These are phyloP conservation scores for Scatophagus argus DNA, from an alignment of 2,113 vertebrate genomes.

Conservation along the genomic window DNA sequence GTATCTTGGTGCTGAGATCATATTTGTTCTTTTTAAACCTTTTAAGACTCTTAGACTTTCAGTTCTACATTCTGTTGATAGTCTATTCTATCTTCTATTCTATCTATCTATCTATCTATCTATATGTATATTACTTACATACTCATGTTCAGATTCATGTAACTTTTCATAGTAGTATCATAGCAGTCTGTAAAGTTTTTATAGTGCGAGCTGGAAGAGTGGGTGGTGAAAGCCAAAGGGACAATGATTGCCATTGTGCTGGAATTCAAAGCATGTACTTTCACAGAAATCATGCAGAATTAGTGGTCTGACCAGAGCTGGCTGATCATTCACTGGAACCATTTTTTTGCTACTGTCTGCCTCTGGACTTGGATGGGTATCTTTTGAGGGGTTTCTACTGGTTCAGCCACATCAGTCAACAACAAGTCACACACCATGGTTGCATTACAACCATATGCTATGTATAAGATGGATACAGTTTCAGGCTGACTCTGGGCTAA, in stretches of 20 bases:
- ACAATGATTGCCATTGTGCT: constrained; percentile 53
- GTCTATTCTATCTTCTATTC: not conserved
- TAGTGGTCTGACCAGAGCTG: constrained; percentile 65
- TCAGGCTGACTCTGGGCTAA: not conserved
- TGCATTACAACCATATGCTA: not conserved
- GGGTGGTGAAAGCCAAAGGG: constrained; percentile 53
- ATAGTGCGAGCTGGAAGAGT: constrained; percentile 14
- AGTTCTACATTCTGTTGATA: not conserved
- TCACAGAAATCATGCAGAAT: constrained; percentile 63
- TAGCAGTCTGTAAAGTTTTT: constrained; percentile 21
- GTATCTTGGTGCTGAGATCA: not conserved
- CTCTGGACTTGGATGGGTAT: constrained; percentile 23
- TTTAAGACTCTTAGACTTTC: not conserved
- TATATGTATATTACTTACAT: not conserved
- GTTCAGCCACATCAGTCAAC: constrained; percentile 40
- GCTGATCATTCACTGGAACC: constrained; percentile 42
- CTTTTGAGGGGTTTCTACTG: constrained; percentile 5
- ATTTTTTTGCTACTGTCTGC: constrained; percentile 41
- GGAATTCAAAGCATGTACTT: constrained; percentile 58
- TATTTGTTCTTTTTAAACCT: constrained; percentile 19
- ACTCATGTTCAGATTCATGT: not conserved
- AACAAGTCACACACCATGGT: not conserved
- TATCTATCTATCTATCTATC: not conserved
- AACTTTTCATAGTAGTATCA: not conserved
- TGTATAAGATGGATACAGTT: not conserved